Base-by-base conservation (phyloP, 2,888 invertebrate genomes). In the Parnassius mnemosyne region DNA sequence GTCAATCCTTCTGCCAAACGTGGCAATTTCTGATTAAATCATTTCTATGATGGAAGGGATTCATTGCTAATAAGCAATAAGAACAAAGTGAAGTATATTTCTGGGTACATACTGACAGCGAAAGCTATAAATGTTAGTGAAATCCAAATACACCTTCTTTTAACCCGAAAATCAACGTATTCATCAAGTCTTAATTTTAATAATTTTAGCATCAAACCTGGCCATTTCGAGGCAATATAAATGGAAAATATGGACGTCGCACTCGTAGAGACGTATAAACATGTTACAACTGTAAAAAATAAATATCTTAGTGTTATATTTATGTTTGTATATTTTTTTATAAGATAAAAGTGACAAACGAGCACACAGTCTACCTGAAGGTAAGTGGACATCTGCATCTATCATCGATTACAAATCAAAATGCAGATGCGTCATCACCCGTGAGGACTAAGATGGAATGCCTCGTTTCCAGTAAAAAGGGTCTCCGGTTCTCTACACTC, bases 261-360 rank as follows among this genome's bases (percentile, higher is more conserved):
- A 25, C 42, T 46, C 16, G 55, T 52, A 55, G 55, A 63, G 5
- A 44, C 41, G 42, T 59, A 59, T 43, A 52, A 59, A 51, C 47
- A 59, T 3, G 55, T 47, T n/a, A 44, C 52, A 56, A 63, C 63
- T 63, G 59, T 16, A 63, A 62, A 12, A n/a, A n/a, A n/a, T n/a
- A n/a, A n/a, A n/a, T n/a, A n/a, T n/a, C n/a, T n/a, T n/a, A n/a
- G n/a, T n/a, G n/a, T n/a, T n/a, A n/a, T 3, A 20, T 20, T 20
- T 20, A 20, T 20, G 20, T 20, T 20, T 20, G 20, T 20, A 20
- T 20, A n/a, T n/a, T n/a, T n/a, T n/a, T n/a, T n/a, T n/a, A n/a
- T n/a, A n/a, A n/a, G n/a, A n/a, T n/a, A n/a, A n/a, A n/a, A n/a
- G n/a, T n/a, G n/a, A n/a, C n/a, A n/a, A n/a, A n/a, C n/a, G n/a